phyloP scores from a whole-genome alignment of 2,113 vertebrate species.

The Lycaon pictus region DNA sequence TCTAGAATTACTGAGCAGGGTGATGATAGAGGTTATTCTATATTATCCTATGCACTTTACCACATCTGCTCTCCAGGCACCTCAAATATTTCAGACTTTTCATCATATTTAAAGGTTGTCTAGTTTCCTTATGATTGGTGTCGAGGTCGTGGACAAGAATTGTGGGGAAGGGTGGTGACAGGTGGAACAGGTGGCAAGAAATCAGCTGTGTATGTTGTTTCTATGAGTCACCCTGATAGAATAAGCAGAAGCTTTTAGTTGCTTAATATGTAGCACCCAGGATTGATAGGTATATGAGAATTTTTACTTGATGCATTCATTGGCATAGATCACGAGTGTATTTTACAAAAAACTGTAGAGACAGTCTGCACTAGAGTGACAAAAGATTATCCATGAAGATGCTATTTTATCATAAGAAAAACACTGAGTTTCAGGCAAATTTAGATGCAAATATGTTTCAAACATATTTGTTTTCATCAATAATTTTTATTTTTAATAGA shows the following conservation, averaged over 20 bases:
- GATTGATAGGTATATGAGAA: not conserved
- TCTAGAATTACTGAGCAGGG: constrained; percentile 34
- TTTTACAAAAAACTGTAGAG: not conserved
- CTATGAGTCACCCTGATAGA: not conserved
- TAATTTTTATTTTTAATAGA: constrained; percentile 17
- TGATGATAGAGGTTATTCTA: not conserved
- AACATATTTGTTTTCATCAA: not conserved
- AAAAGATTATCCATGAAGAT: not conserved
- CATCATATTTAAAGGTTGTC: not conserved
- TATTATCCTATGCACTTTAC: constrained; percentile 4
- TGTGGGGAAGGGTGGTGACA: not conserved
- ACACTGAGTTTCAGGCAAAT: not conserved
- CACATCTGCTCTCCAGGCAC: constrained; percentile 28
- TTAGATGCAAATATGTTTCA: not conserved
- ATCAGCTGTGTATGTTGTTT: not conserved
- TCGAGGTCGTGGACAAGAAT: not conserved
- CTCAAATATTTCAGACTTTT: not conserved
- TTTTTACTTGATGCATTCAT: not conserved
- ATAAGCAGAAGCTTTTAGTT: not conserved
- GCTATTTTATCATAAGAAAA: not conserved
- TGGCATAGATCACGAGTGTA: not conserved
- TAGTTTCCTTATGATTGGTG: not conserved
- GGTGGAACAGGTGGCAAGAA: not conserved
- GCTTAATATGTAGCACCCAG: not conserved
- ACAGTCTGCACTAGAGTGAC: not conserved